Evolutionary conservation across 2,888 invertebrate genomes (phyloP).

Genomic region (Nipponacmea schrenckii): DNA sequence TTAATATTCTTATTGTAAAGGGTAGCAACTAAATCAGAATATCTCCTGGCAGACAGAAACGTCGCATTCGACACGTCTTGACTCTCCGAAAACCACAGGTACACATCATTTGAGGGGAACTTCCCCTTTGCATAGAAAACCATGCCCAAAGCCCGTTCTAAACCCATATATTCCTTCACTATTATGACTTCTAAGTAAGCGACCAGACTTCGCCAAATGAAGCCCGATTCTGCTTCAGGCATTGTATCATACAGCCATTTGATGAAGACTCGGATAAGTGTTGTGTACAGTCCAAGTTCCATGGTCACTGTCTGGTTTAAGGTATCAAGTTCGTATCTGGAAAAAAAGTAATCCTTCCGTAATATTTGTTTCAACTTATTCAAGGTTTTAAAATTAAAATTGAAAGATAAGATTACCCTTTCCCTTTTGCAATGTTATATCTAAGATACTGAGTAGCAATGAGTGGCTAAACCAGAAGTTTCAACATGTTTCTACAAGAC

Average conservation of each 20-base stretch:
- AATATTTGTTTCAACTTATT: too few relatives aligned
- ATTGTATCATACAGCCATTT: slow-evolving; percentile 67
- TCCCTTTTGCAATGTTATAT: too few relatives aligned
- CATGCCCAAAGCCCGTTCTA: slow-evolving; percentile 54
- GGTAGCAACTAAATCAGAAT: slow-evolving; percentile 48
- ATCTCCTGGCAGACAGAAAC: slow-evolving; percentile 51
- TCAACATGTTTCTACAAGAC: too few relatives aligned
- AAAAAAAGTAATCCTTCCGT: neutral
- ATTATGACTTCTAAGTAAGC: slow-evolving; percentile 58
- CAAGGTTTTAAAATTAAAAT: too few relatives aligned
- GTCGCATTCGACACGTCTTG: slow-evolving; percentile 57
- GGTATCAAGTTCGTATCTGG: slow-evolving; percentile 40
- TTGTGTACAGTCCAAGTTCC: slow-evolving; percentile 56
- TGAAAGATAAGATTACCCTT: too few relatives aligned
- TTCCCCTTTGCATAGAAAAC: slow-evolving; percentile 55
- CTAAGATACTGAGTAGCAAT: too few relatives aligned
- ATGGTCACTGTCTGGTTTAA: slow-evolving; percentile 39
- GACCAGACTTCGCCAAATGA: slow-evolving; percentile 55
- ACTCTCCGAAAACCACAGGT: slow-evolving; percentile 53
- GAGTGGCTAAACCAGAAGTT: too few relatives aligned
- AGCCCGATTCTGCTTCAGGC: slow-evolving; percentile 51
- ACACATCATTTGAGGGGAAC: slow-evolving; percentile 50
- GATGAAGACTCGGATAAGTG: slow-evolving; percentile 52
- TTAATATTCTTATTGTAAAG: slow-evolving; percentile 44
- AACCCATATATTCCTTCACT: slow-evolving; percentile 53